phyloP scores from a whole-genome alignment of 2,113 vertebrate species.

The Xenus cinereus region DNA sequence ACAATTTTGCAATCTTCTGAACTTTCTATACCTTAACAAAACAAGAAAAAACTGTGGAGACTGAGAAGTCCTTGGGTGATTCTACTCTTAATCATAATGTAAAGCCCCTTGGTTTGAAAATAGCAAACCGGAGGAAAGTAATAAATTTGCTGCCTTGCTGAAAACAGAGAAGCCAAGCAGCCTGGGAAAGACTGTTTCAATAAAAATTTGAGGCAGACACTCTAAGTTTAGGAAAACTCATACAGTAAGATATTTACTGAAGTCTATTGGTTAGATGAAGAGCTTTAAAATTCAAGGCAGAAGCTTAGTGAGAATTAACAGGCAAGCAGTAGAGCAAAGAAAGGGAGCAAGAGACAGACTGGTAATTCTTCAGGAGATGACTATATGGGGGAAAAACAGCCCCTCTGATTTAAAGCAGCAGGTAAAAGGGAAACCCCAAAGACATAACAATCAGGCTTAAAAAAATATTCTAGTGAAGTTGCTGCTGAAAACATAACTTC shows the following conservation, averaged over 20 bases:
- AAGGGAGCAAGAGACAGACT: neutral
- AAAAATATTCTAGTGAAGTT: neutral
- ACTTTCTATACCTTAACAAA: neutral
- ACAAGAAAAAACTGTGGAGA: neutral
- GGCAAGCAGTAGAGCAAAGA: neutral
- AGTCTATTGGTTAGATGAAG: neutral
- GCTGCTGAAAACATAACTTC: neutral
- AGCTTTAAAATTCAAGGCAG: neutral
- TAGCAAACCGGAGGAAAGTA: neutral
- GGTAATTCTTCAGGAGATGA: neutral
- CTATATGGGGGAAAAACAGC: fast-evolving
- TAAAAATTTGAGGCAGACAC: neutral
- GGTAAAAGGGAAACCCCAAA: neutral
- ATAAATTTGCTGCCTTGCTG: neutral
- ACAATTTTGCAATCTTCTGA: neutral
- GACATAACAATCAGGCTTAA: neutral
- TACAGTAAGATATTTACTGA: neutral
- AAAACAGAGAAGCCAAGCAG: neutral
- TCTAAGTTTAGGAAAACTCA: neutral
- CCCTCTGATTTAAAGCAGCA: neutral
- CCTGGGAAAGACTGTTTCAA: neutral
- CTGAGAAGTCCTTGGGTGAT: neutral
- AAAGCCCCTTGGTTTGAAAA: neutral
- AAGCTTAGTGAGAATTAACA: neutral
- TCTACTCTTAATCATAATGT: neutral